These are phyloP conservation scores for Fopius arisanus DNA, from an alignment of 1,140 invertebrate genomes.

Conservation along the genomic window DNA sequence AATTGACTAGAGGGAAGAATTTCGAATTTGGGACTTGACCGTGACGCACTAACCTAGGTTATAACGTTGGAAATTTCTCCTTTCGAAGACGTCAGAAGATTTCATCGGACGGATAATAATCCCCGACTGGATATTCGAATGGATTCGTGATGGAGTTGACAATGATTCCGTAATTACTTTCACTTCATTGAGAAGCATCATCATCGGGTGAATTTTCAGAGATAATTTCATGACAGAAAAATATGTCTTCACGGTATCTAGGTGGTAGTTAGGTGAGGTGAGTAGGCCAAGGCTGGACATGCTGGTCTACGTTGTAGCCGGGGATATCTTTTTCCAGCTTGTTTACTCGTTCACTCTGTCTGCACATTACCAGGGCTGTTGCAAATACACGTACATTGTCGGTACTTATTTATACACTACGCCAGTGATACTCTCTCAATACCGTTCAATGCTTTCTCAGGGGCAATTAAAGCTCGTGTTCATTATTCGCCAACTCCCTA, in stretches of 20 bases:
- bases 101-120: too few relatives aligned
- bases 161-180: not conserved
- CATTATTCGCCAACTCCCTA: not conserved
- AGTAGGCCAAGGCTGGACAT: slow-evolving; percentile 29
- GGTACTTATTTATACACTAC: not conserved
- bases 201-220: too few relatives aligned
- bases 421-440: not conserved
- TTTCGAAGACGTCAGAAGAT: too few relatives aligned
- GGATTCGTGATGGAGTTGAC: too few relatives aligned
- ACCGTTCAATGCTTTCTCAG: not conserved
- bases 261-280: slow-evolving; percentile 23
- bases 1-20: too few relatives aligned
- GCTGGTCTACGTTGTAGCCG: slow-evolving; percentile 11
- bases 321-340: slow-evolving; percentile 2
- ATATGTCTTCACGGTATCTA: slow-evolving; percentile 17
- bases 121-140: too few relatives aligned
- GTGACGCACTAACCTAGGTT: not conserved
- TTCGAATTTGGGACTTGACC: not conserved
- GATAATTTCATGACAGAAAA: too few relatives aligned
- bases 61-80: not conserved
- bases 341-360: slow-evolving; percentile 22
- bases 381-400: not conserved
- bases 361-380: slow-evolving; percentile 9
- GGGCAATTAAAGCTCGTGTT: not conserved
- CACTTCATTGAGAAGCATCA: not conserved